phyloP scores from a whole-genome alignment of 2,797 vertebrate species.

The Cyprinella venusta region DNA sequence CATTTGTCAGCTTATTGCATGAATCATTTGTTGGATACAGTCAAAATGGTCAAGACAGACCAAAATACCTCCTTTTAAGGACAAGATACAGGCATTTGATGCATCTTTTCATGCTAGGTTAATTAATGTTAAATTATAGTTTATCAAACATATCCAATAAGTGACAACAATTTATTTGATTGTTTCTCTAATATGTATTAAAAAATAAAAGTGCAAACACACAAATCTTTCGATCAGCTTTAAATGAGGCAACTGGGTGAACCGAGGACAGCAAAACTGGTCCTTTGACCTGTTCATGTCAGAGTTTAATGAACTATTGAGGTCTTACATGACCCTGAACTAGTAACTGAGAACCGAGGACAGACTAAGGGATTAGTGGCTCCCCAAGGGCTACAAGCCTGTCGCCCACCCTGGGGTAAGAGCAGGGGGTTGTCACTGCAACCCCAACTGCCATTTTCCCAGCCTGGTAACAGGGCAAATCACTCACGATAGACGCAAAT shows the following conservation, averaged over 20 bases:
- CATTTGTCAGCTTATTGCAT: not conserved
- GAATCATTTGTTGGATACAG: no score
- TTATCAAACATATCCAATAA: not conserved
- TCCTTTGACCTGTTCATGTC: slow-evolving; percentile 40
- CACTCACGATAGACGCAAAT: not conserved
- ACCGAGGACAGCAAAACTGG: slow-evolving; percentile 1
- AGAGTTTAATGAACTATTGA: slow-evolving; percentile 53
- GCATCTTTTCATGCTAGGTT: not conserved
- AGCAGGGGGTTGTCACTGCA: slow-evolving; percentile 48
- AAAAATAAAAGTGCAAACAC: not conserved
- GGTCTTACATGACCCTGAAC: slow-evolving; percentile 51
- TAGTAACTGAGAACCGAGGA: slow-evolving; percentile 38
- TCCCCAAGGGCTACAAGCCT: slow-evolving; percentile 11
- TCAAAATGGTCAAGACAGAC: not conserved
- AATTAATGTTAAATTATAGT: not conserved
- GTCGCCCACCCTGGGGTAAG: slow-evolving; percentile 30
- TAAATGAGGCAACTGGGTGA: not conserved
- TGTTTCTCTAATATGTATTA: not conserved
- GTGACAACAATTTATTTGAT: not conserved
- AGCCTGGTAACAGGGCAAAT: not conserved
- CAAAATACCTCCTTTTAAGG: not conserved
- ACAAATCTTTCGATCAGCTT: not conserved
- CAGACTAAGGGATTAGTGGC: slow-evolving; percentile 38
- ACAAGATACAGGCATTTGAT: not conserved
- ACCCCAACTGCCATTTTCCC: slow-evolving; percentile 53